Conservation (phyloP, 2,797 vertebrate genomes). For the Smutsia gigantea region DNA sequence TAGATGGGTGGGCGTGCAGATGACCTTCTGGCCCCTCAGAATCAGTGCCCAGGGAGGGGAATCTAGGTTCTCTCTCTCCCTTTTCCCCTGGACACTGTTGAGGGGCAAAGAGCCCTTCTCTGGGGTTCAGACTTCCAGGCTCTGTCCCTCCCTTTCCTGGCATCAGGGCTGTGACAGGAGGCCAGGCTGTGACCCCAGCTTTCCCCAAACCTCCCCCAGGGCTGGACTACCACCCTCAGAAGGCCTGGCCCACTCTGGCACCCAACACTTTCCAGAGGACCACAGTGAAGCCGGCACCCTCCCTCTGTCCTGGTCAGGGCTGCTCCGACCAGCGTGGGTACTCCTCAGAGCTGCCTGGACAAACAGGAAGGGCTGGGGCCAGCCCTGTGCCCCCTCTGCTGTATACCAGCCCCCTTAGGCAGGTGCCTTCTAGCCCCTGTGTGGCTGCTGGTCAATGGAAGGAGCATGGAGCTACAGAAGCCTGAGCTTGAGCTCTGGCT, state of each 20-base stretch:
- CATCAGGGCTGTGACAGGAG: background rate
- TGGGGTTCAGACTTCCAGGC: background rate
- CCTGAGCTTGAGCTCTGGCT: background rate
- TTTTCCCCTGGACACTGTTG: background rate
- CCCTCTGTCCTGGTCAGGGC: background rate
- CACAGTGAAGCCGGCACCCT: background rate
- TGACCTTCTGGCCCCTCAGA: background rate
- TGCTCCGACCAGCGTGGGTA: rapidly evolving
- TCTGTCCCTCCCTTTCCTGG: background rate
- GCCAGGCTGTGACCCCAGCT: background rate
- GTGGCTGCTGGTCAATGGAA: background rate
- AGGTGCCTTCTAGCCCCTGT: rapidly evolving
- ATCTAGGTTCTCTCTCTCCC: background rate
- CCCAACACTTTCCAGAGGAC: background rate
- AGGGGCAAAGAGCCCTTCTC: background rate
- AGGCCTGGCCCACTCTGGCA: too few relatives aligned
- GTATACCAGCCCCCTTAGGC: background rate
- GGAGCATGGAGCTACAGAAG: rapidly evolving
- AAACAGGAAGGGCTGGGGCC: background rate
- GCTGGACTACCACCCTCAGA: background rate
- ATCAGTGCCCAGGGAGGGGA: rapidly evolving
- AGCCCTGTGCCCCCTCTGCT: rapidly evolving
- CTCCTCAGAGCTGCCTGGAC: rapidly evolving
- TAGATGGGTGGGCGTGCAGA: too few relatives aligned
- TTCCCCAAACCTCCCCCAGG: background rate